A percentile compares a stretch with the other conserved stretches of the same genome.
phyloP scores from a whole-genome alignment of 2,797 vertebrate genomes.

The Neomorphus geoffroyi region DNA sequence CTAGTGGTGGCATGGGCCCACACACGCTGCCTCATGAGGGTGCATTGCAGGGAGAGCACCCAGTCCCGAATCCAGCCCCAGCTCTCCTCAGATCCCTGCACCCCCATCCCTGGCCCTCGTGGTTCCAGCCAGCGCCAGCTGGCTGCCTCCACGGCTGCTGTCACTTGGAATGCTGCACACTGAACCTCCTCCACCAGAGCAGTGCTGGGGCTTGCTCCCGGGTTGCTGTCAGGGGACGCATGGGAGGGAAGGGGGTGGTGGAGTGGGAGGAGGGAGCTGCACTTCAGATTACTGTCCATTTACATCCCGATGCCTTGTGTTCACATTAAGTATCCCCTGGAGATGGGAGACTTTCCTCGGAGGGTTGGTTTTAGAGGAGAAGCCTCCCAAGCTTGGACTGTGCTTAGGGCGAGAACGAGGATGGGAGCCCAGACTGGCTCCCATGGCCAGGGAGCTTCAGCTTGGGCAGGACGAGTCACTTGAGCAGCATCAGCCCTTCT shows the following conservation, averaged over 20 bases:
- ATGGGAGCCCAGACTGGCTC: neutral
- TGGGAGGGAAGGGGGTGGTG: neutral
- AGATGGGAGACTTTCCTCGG: neutral
- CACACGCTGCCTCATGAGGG: neutral
- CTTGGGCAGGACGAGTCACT: neutral
- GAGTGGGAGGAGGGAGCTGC: neutral
- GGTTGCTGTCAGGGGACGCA: neutral
- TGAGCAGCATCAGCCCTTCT: neutral
- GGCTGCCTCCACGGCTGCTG: neutral
- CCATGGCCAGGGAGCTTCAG: rapidly evolving
- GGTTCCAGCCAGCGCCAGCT: neutral
- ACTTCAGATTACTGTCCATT: neutral
- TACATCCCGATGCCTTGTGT: rapidly evolving
- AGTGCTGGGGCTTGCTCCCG: neutral
- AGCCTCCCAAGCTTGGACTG: rapidly evolving
- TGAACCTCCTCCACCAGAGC: rapidly evolving
- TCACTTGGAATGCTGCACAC: neutral
- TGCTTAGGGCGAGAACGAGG: neutral
- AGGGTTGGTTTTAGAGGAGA: neutral
- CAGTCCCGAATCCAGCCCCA: neutral
- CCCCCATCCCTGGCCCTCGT: neutral
- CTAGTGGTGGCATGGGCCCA: neutral
- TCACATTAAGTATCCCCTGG: neutral
- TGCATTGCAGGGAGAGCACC: rapidly evolving
- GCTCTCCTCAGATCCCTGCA: neutral